A percentile compares a stretch with the other conserved stretches of the same genome.
Evolutionary conservation across 2,113 vertebrate genomes (phyloP).

Genomic region (Takifugu bimaculatus): DNA sequence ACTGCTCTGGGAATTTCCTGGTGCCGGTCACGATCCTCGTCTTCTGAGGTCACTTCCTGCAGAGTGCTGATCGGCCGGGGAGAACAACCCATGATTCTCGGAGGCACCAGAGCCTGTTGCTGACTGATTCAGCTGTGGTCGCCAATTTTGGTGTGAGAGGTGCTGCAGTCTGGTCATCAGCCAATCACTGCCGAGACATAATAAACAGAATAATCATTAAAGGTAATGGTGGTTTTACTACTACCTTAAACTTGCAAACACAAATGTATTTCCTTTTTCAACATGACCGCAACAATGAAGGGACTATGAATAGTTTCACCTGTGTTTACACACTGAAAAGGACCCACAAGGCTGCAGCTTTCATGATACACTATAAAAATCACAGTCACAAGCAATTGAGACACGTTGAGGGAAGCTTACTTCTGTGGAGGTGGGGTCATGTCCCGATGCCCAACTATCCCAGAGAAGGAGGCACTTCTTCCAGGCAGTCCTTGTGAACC

Average conservation of each 20-base stretch:
- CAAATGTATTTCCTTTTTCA: no score
- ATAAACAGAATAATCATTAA: neutral
- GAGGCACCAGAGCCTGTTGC: constrained; percentile 74
- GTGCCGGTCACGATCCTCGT: constrained; percentile 69
- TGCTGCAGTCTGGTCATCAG: constrained; percentile 62
- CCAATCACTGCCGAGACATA: constrained; percentile 68
- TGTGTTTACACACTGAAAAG: no score
- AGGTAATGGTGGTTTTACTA: neutral
- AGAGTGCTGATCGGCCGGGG: constrained; percentile 76
- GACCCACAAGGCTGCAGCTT: neutral
- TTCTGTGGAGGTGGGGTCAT: constrained; percentile 62
- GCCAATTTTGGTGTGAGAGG: constrained; percentile 71
- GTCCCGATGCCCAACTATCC: constrained; percentile 64
- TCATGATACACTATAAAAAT: neutral
- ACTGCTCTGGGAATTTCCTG: constrained; percentile 61
- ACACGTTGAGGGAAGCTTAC: constrained; percentile 36
- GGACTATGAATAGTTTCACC: no score
- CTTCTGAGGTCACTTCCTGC: constrained; percentile 78
- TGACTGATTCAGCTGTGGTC: constrained; percentile 71
- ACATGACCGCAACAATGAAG: no score
- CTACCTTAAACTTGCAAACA: no score
- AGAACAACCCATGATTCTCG: constrained; percentile 71
- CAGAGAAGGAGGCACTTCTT: constrained; percentile 79
- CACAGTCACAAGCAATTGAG: neutral
- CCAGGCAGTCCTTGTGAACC: constrained; percentile 65